Percentiles rank a stretch among this genome's conserved stretches.
Conservation (phyloP, 2,888 invertebrate species). For the Dinocampus coccinellae region DNA sequence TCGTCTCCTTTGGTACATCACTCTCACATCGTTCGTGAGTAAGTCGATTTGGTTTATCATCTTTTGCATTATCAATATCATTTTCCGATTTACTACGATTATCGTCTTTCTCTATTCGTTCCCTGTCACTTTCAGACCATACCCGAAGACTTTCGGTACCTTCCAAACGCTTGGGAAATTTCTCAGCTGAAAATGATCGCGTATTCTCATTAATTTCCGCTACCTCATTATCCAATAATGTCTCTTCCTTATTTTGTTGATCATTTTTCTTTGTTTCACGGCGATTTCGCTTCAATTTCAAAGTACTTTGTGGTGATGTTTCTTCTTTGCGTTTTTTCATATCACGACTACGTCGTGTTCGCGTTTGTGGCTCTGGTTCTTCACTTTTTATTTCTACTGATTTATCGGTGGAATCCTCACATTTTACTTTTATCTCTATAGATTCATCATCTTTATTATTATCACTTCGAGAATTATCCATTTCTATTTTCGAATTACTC, state of each 20-base stretch:
- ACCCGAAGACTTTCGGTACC: conserved; percentile 53
- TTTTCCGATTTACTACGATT: conserved; percentile 66
- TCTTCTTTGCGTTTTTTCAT: conserved; percentile 59
- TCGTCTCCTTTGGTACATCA: conserved; percentile 44
- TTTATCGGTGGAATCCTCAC: conserved; percentile 61
- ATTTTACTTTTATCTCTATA: conserved; percentile 24
- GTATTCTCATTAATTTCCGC: conserved; percentile 66
- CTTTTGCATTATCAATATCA: conserved; percentile 51
- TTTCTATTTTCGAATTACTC: conserved; percentile 42
- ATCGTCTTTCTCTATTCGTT: conserved; percentile 43
- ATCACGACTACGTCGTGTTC: conserved; percentile 61
- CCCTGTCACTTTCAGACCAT: conserved; percentile 56
- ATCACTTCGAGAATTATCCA: conserved; percentile 23
- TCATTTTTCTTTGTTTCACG: conserved; percentile 52
- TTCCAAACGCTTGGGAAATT: conserved; percentile 49
- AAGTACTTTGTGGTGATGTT: conserved; percentile 26
- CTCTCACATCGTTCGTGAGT: conserved; percentile 46
- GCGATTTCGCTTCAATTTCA: conserved; percentile 53
- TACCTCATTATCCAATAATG: conserved; percentile 64
- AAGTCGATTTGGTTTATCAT: conserved; percentile 42
- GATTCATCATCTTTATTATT: conserved; percentile 36
- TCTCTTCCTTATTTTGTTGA: conserved; percentile 64
- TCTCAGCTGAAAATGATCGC: conserved; percentile 48
- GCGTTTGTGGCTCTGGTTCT: conserved; percentile 49
- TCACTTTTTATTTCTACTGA: conserved; percentile 54